Conservation (phyloP, 2,113 vertebrate genomes). For the Micronisus gabar region DNA sequence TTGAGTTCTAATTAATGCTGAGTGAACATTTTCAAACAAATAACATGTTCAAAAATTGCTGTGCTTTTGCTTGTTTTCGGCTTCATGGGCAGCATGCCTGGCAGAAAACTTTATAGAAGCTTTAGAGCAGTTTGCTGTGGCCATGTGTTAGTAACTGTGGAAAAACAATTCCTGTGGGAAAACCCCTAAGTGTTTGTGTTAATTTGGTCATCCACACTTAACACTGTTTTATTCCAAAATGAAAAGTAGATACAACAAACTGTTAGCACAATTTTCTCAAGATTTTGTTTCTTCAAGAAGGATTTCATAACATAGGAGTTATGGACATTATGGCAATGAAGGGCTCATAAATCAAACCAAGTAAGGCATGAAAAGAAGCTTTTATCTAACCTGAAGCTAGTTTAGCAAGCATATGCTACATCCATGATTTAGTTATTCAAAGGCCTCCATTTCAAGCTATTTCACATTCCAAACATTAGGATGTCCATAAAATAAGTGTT, state of each 20-base stretch:
- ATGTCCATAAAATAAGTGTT: background rate
- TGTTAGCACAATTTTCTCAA: background rate
- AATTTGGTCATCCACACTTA: background rate
- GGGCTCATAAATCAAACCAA: background rate
- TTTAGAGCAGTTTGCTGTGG: background rate
- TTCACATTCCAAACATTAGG: background rate
- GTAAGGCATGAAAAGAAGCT: background rate
- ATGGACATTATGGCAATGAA: background rate
- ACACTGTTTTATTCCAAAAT: background rate
- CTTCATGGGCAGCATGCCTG: background rate
- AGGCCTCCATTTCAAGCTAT: background rate
- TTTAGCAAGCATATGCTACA: background rate
- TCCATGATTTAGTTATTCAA: background rate
- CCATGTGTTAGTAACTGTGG: background rate
- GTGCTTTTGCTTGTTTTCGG: background rate
- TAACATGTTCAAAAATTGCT: background rate
- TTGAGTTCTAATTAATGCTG: constrained; percentile 32
- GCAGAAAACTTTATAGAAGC: background rate
- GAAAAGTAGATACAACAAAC: background rate
- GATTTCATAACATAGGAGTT: background rate
- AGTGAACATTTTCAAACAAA: constrained; percentile 15
- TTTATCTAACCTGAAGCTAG: background rate
- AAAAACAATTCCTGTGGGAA: background rate
- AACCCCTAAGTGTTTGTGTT: background rate
- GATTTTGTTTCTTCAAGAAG: background rate